phyloP scores from a whole-genome alignment of 2,113 vertebrate species.

The Hymenochirus boettgeri region DNA sequence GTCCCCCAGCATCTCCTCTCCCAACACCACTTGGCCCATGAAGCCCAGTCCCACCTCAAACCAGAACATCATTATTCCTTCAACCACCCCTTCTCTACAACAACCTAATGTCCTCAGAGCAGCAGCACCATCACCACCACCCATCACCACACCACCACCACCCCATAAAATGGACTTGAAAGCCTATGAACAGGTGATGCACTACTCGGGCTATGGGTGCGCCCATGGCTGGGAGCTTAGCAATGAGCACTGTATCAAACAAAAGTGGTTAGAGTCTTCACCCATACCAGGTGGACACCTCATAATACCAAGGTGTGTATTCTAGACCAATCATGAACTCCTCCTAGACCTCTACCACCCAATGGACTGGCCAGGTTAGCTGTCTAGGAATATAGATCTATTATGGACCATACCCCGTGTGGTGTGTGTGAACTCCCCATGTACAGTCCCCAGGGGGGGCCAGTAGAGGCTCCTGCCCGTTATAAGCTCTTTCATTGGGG shows the following conservation, averaged over 20 bases:
- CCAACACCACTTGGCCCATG: slow-evolving; percentile 82
- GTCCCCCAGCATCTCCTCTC: slow-evolving; percentile 80
- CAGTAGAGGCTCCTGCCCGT: slow-evolving; percentile 73
- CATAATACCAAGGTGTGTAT: slow-evolving; percentile 94
- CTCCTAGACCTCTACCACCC: slow-evolving; percentile 66
- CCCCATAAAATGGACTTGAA: slow-evolving; percentile 98
- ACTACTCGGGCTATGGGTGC: slow-evolving; percentile 90
- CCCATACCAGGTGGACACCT: slow-evolving; percentile 80
- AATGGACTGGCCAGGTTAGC: slow-evolving; percentile 20
- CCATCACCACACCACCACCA: slow-evolving; percentile 63
- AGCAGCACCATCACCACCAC: slow-evolving; percentile 77
- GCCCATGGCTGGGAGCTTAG: slow-evolving; percentile 87
- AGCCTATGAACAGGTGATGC: slow-evolving; percentile 98
- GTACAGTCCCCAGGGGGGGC: slow-evolving; percentile 47
- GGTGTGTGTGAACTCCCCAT: slow-evolving; percentile 66
- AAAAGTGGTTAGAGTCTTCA: slow-evolving; percentile 87
- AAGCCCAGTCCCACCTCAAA: slow-evolving; percentile 84
- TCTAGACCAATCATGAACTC: slow-evolving; percentile 98
- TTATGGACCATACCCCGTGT: slow-evolving; percentile 68
- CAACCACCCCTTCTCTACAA: slow-evolving; percentile 98
- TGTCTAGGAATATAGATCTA: slow-evolving; percentile 50
- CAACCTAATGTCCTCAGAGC: slow-evolving; percentile 96
- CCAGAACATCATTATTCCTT: slow-evolving; percentile 97
- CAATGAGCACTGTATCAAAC: slow-evolving; percentile 90
- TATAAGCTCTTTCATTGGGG: slow-evolving; percentile 46